Evolutionary conservation across 2,888 invertebrate species (phyloP), one percentile per base, ranked within the genome.

Genomic region (Andrena marginata): DNA sequence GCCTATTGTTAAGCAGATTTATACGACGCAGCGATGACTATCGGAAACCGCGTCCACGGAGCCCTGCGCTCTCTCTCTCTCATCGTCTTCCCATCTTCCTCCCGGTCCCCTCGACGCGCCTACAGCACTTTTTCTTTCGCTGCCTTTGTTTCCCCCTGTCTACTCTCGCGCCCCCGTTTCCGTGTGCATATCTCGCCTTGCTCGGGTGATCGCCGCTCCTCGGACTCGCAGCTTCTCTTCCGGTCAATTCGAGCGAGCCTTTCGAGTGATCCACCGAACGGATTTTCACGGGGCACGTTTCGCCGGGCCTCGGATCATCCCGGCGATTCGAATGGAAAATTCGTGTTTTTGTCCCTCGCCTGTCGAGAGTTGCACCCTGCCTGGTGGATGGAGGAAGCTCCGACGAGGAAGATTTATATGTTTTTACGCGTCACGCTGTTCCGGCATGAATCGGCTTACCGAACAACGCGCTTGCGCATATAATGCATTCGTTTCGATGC

Each of bases 1-100:
- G 82, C 69, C 87, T 85, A 87, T 90, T 90, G 90, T 90, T 89
- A 87, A 89, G 85, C 84, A 90, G 87, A 89, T 90, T 90, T 90
- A 88, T 90, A 88, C 76, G 88, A 89, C 85, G 85, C 86, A 80
- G 74, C 86, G 88, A 90, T 90, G 90, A 90, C 87, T 87, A 85
- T 90, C 90, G 85, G 85, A 85, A 90, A 88, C 80, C 84, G 77
- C 85, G 76, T 88, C 68, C 70, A 68, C 76, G 64, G 65, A 71
- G 64, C 72, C 65, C 82, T 56, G 72, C 68, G 63, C 77, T 26
- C 78, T 77, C 82, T 56, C 78, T 77, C 82, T 56, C 78, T 77
- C 80, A 73, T 84, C 73, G 76, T 64, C 67, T 54, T 71, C 56
- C 69, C 72, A 63, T 79, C 77, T 76, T 71, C 51, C 48, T 63